A percentile compares a stretch with the other conserved stretches of the same genome.
These are phyloP conservation scores for Lycia hirtaria DNA, from an alignment of 2,888 invertebrate genomes.

Conservation along the genomic window DNA sequence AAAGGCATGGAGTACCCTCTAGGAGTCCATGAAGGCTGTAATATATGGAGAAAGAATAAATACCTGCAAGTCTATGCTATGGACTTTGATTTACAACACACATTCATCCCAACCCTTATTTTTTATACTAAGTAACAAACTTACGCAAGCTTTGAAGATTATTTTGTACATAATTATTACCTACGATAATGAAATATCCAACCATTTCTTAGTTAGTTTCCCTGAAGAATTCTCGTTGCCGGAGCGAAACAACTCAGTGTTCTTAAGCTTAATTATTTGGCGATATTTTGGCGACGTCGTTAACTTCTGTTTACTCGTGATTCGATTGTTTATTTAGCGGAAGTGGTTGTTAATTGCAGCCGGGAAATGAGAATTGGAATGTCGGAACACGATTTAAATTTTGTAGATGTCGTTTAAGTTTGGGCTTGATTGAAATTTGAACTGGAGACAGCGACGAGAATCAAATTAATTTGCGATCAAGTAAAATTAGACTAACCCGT, in stretches of 20 bases:
- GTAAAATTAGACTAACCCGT: too few species aligned
- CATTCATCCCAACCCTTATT: too few species aligned
- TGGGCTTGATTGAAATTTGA: constrained; percentile 10
- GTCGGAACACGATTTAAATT: constrained; percentile 24
- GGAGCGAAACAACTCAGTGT: constrained; percentile 21
- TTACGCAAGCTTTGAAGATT: too few species aligned
- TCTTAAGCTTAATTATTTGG: constrained; percentile 28
- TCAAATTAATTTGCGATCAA: not conserved
- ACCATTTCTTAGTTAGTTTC: not conserved
- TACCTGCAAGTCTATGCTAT: too few species aligned
- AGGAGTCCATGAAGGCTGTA: too few species aligned
- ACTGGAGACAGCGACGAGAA: not conserved
- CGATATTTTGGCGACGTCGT: constrained; percentile 28
- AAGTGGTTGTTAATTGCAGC: constrained; percentile 31
- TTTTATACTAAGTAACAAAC: too few species aligned
- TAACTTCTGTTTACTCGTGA: constrained; percentile 29
- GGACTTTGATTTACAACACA: too few species aligned
- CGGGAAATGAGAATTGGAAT: constrained; percentile 27
- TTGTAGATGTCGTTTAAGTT: constrained; percentile 8
- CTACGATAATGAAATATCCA: too few species aligned
- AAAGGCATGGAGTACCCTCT: too few species aligned
- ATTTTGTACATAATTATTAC: too few species aligned
- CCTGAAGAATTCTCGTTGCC: not conserved
- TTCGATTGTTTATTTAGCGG: constrained; percentile 30
- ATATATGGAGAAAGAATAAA: too few species aligned